Percentiles rank a stretch among this genome's conserved stretches.
Conservation (phyloP, 2,888 invertebrate species). For the Thereva nobilitata region DNA sequence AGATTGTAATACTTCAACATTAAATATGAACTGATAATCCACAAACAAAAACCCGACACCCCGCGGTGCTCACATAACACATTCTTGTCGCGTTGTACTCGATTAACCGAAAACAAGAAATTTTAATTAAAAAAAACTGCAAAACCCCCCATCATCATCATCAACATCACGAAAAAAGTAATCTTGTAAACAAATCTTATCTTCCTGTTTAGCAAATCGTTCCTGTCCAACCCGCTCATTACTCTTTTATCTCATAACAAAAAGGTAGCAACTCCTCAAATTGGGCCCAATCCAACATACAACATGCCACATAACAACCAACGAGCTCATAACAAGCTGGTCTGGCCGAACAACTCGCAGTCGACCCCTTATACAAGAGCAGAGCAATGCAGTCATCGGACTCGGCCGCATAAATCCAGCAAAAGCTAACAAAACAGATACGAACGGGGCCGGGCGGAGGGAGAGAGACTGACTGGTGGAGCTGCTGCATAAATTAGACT, state of each 20-base stretch:
- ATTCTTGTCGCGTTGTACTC: too few species aligned
- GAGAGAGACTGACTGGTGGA: too few species aligned
- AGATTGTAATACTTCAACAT: too few species aligned
- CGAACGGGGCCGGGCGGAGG: too few species aligned
- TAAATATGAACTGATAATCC: too few species aligned
- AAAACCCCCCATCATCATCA: too few species aligned
- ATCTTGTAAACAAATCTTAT: slow-evolving; percentile 30
- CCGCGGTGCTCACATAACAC: too few species aligned
- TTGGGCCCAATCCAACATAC: background rate
- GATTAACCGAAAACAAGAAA: too few species aligned
- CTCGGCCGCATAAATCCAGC: too few species aligned
- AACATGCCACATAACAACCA: background rate
- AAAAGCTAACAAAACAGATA: too few species aligned
- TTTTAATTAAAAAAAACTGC: too few species aligned
- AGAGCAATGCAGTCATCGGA: background rate
- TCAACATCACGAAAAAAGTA: slow-evolving; percentile 1
- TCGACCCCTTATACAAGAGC: slow-evolving; percentile 11
- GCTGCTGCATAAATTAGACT: slow-evolving; percentile 19
- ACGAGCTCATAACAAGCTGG: background rate
- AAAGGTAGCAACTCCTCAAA: background rate
- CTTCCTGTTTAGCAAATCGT: slow-evolving; percentile 25
- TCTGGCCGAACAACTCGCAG: background rate
- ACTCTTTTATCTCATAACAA: background rate
- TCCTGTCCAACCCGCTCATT: slow-evolving; percentile 19
- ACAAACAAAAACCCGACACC: too few species aligned